These are phyloP conservation scores for Phasia obesa DNA, from an alignment of 2,888 invertebrate species.

Conservation along the genomic window DNA sequence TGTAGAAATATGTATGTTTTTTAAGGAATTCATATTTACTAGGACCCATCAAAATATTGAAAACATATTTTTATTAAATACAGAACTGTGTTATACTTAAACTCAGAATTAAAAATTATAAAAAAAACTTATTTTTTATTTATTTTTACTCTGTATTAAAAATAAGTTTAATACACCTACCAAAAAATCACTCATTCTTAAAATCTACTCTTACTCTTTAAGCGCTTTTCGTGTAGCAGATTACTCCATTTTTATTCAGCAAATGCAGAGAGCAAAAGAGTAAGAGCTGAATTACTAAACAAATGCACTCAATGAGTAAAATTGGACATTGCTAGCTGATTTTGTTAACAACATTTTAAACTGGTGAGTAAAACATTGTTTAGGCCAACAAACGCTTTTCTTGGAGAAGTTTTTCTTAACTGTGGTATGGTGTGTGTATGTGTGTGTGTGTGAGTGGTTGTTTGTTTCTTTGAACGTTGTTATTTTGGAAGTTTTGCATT, in stretches of 20 bases:
- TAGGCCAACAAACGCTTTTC: constrained; percentile 66
- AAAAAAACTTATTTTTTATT: too few relatives aligned
- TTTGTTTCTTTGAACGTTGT: constrained; percentile 25
- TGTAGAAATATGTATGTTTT: too few relatives aligned
- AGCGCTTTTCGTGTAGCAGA: neutral
- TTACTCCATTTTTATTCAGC: constrained; percentile 41
- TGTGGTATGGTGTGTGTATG: too few relatives aligned
- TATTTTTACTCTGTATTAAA: neutral
- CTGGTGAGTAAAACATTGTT: constrained; percentile 59
- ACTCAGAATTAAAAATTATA: too few relatives aligned
- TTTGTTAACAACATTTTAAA: constrained; percentile 40
- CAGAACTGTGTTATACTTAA: too few relatives aligned
- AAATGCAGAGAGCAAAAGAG: constrained; percentile 9
- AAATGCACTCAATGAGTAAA: neutral
- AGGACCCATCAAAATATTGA: too few relatives aligned
- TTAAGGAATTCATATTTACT: too few relatives aligned
- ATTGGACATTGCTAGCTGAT: constrained; percentile 30
- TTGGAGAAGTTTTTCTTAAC: constrained; percentile 55
- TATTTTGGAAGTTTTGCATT: constrained; percentile 51
- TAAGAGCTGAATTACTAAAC: neutral
- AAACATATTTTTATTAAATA: too few relatives aligned
- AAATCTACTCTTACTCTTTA: neutral
- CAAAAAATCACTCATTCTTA: constrained; percentile 8
- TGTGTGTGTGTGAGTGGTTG: neutral
- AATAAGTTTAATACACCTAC: neutral